phyloP scores from a whole-genome alignment of 1,140 invertebrate species.

The Atta colombica region DNA sequence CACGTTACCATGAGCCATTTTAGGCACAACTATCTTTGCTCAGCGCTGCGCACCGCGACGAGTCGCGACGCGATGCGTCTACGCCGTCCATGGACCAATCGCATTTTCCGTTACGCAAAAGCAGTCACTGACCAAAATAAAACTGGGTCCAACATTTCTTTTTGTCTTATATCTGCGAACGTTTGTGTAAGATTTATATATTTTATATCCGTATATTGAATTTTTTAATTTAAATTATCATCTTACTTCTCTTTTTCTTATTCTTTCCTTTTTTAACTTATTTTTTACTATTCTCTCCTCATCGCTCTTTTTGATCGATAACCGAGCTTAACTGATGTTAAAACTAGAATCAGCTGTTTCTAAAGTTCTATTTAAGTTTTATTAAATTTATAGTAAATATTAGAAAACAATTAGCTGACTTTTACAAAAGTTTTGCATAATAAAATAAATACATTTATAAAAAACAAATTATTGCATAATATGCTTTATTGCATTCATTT shows the following conservation, averaged over 20 bases:
- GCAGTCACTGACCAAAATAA: slow-evolving; percentile 85
- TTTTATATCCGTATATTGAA: neutral
- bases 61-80: slow-evolving; percentile 66
- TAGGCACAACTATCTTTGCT: slow-evolving; percentile 88
- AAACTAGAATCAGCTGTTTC: slow-evolving; percentile 61
- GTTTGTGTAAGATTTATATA: neutral
- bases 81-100: slow-evolving; percentile 73
- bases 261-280: neutral
- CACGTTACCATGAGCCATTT: slow-evolving; percentile 89
- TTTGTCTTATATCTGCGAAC: neutral
- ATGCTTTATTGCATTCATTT: neutral
- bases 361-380: neutral
- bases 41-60: slow-evolving; percentile 79
- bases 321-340: slow-evolving; percentile 6
- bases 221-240: neutral
- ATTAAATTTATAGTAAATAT: neutral
- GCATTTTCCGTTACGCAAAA: slow-evolving; percentile 82
- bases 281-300: neutral
- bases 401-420: neutral
- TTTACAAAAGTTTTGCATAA: neutral
- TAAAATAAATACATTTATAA: neutral
- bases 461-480: neutral
- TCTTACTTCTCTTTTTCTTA: neutral
- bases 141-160: slow-evolving; percentile 73
- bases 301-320: slow-evolving; percentile 2